Percentiles rank a stretch among this genome's conserved stretches.
These are phyloP conservation scores for Orussus abietinus DNA, from an alignment of 1,140 invertebrate genomes.

Conservation along the genomic window DNA sequence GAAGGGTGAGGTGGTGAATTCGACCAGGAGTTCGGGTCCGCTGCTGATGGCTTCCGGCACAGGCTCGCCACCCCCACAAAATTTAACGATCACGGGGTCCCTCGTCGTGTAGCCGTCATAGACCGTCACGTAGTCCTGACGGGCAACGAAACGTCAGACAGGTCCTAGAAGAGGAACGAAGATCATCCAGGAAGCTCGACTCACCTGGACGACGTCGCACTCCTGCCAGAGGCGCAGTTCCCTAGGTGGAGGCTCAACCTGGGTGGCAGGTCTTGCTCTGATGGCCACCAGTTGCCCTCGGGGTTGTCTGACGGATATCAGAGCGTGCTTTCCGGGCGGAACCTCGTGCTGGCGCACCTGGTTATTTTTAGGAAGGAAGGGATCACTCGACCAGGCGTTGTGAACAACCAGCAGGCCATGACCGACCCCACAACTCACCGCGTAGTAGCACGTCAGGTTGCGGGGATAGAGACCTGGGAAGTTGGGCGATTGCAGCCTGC, in stretches of 20 bases:
- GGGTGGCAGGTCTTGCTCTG: constrained; percentile 50
- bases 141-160: constrained; percentile 14
- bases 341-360: constrained; percentile 67
- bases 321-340: constrained; percentile 75
- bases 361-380: too few species aligned
- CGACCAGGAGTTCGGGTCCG: constrained; percentile 79
- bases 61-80: constrained; percentile 81
- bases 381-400: constrained; percentile 2
- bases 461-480: constrained; percentile 87
- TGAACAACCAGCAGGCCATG: neutral
- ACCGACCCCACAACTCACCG: constrained; percentile 55
- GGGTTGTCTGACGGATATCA: constrained; percentile 77
- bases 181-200: constrained; percentile 15
- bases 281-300: constrained; percentile 80
- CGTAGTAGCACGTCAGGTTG: constrained; percentile 85
- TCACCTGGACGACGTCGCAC: constrained; percentile 75
- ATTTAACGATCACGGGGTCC: constrained; percentile 82
- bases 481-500: constrained; percentile 85
- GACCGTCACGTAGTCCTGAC: constrained; percentile 81
- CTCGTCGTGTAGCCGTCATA: constrained; percentile 87
- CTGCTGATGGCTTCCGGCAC: constrained; percentile 79
- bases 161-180: neutral
- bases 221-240: constrained; percentile 68
- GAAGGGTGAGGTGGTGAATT: constrained; percentile 86
- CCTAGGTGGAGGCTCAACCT: constrained; percentile 43